phyloP scores from a whole-genome alignment of 2,888 invertebrate species.

The Iphiclides podalirius region DNA sequence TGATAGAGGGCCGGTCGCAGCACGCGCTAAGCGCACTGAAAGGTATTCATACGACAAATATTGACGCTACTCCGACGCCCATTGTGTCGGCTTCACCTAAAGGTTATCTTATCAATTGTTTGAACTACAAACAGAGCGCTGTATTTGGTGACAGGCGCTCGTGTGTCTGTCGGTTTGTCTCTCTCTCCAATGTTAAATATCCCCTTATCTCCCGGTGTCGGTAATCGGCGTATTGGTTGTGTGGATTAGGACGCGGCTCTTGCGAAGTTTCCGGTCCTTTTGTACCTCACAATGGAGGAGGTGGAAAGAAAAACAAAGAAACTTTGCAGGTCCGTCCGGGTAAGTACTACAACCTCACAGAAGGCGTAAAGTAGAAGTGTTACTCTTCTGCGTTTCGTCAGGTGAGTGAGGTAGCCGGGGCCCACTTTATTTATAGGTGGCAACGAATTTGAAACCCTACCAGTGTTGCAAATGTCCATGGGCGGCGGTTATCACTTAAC shows the following conservation, averaged over 20 bases:
- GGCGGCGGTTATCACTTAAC: too few species aligned
- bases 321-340: too few species aligned
- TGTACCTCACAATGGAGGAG: constrained; percentile 5
- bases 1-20: constrained; percentile 39
- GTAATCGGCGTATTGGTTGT: constrained; percentile 67
- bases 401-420: too few species aligned
- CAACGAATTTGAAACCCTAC: too few species aligned
- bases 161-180: constrained; percentile 70
- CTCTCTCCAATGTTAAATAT: constrained; percentile 36
- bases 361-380: too few species aligned
- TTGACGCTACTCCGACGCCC: constrained; percentile 57
- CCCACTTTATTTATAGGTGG: too few species aligned
- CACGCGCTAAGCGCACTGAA: constrained; percentile 67
- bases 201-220: constrained; percentile 50
- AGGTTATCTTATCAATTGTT: constrained; percentile 77
- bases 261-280: constrained; percentile 52
- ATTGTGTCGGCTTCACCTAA: constrained; percentile 75
- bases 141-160: constrained; percentile 72
- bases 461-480: too few species aligned
- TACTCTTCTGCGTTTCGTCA: too few species aligned
- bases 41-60: constrained; percentile 72
- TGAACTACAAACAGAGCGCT: constrained; percentile 62
- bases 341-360: too few species aligned
- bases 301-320: too few species aligned
- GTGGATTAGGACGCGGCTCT: constrained; percentile 51